phyloP scores from a whole-genome alignment of 2,888 invertebrate species.

The Epirrita christyi region DNA sequence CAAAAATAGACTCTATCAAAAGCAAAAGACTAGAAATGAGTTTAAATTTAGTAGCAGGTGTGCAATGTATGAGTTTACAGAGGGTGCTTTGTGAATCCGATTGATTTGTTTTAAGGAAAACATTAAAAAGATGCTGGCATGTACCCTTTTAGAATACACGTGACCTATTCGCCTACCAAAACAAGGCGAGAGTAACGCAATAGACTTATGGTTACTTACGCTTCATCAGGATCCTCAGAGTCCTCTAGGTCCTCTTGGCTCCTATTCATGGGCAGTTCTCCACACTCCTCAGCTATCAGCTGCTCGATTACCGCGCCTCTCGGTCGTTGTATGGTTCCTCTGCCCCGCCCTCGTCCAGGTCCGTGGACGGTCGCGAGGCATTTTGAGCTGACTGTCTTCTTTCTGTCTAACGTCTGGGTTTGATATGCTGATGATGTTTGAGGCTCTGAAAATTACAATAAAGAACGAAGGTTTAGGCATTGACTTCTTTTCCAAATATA shows the following conservation, averaged over 20 bases:
- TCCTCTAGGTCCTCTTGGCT: constrained; percentile 85
- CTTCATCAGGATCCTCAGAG: constrained; percentile 85
- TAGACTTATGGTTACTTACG: constrained; percentile 51
- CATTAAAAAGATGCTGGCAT: too few relatives aligned
- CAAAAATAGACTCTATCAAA: too few relatives aligned
- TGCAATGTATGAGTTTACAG: too few relatives aligned
- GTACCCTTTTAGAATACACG: too few relatives aligned
- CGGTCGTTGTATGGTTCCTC: constrained; percentile 66
- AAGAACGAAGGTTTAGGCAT: too few relatives aligned
- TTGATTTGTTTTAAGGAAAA: too few relatives aligned
- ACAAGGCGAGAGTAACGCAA: too few relatives aligned
- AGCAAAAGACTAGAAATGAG: too few relatives aligned
- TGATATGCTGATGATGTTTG: constrained; percentile 79
- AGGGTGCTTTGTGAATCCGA: too few relatives aligned
- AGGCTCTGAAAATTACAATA: constrained; percentile 59
- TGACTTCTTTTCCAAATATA: too few relatives aligned
- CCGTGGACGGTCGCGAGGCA: constrained; percentile 76
- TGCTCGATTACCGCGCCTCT: constrained; percentile 73
- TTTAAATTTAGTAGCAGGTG: too few relatives aligned
- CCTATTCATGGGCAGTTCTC: constrained; percentile 69
- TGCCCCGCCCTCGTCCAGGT: constrained; percentile 60
- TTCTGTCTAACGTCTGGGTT: constrained; percentile 77
- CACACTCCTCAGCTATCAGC: constrained; percentile 77
- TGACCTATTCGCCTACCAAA: too few relatives aligned
- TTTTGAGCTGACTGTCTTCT: constrained; percentile 62